Base-by-base conservation (phyloP, 2,888 invertebrate species). In the Laothoe populi region DNA sequence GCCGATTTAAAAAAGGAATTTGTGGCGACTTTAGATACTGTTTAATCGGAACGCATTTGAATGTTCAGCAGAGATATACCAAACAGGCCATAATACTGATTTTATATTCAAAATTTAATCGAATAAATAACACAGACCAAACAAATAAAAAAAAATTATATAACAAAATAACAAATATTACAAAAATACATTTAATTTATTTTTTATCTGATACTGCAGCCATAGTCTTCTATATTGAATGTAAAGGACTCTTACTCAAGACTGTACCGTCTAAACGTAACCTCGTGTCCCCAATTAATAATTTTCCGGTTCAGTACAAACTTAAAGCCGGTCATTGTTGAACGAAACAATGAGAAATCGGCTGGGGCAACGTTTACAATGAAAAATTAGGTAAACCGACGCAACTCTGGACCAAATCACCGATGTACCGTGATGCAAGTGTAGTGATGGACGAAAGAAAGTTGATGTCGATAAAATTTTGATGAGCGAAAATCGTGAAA, bases 351-450 rank as follows among this genome's bases (percentile, higher is more conserved):
- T 83, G 82, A 79, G 76, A 77, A 78, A 79, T 78, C 74, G 75
- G 77, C 71, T 75, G 74, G 69, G 78, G 72, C 75, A 78, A 76
- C 75, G 77, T 72, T 73, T 69, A 81, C 81, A 81, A 83, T 82
- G 85, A 85, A 85, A 85, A 90, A 85, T 86, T 87, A 79, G 84
- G 85, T 83, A 83, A 87, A 83, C 80, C 78, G 73, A 78, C 83
- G 82, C 79, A 82, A 81, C 79, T 69, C 71, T 75, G 75, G 76
- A 73, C 83, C 77, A 83, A 86, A 87, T 84, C 83, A 83, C 78
- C 73, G 77, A 74, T 76, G 72, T 66, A 66, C 66, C 72, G 73
- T 87, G 86, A 84, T 83, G 88, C 83, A 87, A 88, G 72, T 64
- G 70, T 73, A 77, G 74, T 72, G 78, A 70, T 69, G 77, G 68